These are phyloP conservation scores for Ormyrus pomaceus DNA, from an alignment of 2,888 invertebrate species.

Conservation along the genomic window DNA sequence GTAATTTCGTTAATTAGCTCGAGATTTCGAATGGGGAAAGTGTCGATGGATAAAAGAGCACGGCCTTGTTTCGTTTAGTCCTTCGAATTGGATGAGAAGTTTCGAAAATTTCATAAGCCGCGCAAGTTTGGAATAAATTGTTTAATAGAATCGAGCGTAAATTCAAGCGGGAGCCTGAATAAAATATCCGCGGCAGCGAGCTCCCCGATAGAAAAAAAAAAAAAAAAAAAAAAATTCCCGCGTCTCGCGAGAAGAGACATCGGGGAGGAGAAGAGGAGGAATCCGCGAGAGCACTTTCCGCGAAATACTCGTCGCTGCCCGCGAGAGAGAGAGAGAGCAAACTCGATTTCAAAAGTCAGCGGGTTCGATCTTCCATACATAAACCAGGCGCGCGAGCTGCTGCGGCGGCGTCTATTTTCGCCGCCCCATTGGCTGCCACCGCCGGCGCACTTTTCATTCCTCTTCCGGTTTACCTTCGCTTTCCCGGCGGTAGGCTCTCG, in stretches of 20 bases:
- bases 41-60: too few relatives aligned
- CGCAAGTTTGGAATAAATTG: too few relatives aligned
- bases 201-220: neutral
- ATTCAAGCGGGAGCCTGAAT: neutral
- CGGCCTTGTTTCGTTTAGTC: too few relatives aligned
- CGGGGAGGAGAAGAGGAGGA: too few relatives aligned
- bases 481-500: too few relatives aligned
- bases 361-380: neutral
- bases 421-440: neutral
- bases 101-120: too few relatives aligned
- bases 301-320: neutral
- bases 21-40: too few relatives aligned
- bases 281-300: neutral
- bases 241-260: too few relatives aligned
- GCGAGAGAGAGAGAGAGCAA: slow-evolving; percentile 10
- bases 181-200: neutral
- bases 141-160: too few relatives aligned
- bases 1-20: too few relatives aligned
- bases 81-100: too few relatives aligned
- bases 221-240: neutral
- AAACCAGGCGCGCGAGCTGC: neutral
- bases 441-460: neutral
- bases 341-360: slow-evolving; percentile 34
- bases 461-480: slow-evolving; percentile 20
- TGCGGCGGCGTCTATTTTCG: neutral